Base-by-base conservation (phyloP, 2,888 invertebrate species). In the Drosophila phalerata region DNA sequence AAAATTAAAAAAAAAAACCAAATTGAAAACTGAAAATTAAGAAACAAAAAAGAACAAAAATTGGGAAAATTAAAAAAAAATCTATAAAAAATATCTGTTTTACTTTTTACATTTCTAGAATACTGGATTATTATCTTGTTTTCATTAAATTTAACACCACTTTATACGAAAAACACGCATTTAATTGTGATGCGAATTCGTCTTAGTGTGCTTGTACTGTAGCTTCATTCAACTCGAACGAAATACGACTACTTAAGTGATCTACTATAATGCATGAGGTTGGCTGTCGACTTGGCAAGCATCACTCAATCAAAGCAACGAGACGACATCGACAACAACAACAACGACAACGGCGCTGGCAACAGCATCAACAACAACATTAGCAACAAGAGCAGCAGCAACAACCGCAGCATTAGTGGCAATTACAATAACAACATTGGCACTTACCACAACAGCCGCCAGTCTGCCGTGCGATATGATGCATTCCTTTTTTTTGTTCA, bases 221-320 rank as follows among this genome's bases (percentile, higher is more conserved):
- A 43, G 22, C 11, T 55, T 22, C 32, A 22, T 32, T 43, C 43
- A 43, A 43, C 30, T 32, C 19, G 55, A 32, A 43, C 30, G 32
- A 13, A 56, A 56, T 34, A 15, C 55, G 34, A 10, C 43, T n/a
- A 34, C 42, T 22, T 19, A 60, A 58, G 49, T 73, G 73, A 73
- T 73, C 68, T 73, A n/a, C n/a, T n/a, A n/a, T n/a, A 73, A 61
- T 71, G 57, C 57, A 37, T 37, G 45, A 47, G 45, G 57, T 37
- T 57, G 53, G 58, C 48, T 42, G 67, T 53, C 58, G 52, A 42
- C 55, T 73, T 67, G 72, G 68, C 68, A 52, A 56, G 25, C 52
- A 60, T 75, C 73, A 74, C 70, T 74, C 76, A 74, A 74, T 74
- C 73, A 75, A 52, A 25, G 56, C 70, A 25, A 58, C 57, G 32